A percentile compares a stretch with the other conserved stretches of the same genome.
These are phyloP conservation scores for Lepilemur ruficaudatus DNA, from an alignment of 2,797 vertebrate genomes.

Conservation along the genomic window DNA sequence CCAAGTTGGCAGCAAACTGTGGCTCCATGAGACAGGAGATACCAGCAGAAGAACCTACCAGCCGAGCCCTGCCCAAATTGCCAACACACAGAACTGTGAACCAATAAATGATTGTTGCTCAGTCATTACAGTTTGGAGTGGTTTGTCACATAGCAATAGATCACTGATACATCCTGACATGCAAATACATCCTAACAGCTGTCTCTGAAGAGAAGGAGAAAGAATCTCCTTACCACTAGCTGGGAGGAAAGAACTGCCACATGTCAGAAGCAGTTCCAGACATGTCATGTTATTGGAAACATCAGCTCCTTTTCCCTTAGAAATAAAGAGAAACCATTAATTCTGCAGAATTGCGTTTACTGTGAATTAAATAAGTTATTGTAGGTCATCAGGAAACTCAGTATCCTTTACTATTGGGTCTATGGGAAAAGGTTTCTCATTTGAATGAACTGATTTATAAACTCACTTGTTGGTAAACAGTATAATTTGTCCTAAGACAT, in stretches of 20 bases:
- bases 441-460: background rate
- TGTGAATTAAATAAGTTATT: background rate
- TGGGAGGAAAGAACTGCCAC: background rate
- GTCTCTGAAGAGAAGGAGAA: background rate
- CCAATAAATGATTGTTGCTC: background rate
- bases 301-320: background rate
- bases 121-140: background rate
- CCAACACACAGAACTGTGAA: background rate
- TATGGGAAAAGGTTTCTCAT: background rate
- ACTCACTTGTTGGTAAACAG: background rate
- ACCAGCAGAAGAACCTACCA: background rate
- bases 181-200: background rate
- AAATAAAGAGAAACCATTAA: background rate
- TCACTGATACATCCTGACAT: background rate
- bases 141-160: background rate
- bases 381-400: background rate
- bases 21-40: background rate
- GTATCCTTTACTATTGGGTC: background rate
- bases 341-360: background rate
- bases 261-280: background rate
- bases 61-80: background rate
- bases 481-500: background rate
- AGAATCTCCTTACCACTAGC: background rate
- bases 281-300: background rate
- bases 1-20: background rate